These are phyloP conservation scores for Pseudochirops corinnae DNA, from an alignment of 2,797 vertebrate species.

Conservation along the genomic window DNA sequence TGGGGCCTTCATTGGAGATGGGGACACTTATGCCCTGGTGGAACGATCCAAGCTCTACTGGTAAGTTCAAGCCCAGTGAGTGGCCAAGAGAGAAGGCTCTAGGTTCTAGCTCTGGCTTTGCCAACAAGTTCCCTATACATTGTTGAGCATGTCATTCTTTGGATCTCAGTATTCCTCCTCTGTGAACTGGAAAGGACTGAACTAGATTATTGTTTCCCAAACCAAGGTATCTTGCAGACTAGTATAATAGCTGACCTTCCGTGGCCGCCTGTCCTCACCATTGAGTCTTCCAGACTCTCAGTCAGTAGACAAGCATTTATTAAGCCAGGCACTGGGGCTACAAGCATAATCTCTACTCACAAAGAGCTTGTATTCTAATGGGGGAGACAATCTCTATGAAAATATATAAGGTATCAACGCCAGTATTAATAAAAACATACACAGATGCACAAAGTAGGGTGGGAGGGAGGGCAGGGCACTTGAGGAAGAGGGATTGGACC, in stretches of 20 bases:
- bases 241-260: neutral
- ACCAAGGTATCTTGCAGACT: neutral
- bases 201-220: neutral
- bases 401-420: neutral
- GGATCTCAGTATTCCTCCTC: neutral
- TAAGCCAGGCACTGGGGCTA: neutral
- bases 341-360: neutral
- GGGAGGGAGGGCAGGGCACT: neutral
- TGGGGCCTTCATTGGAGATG: constrained; percentile 94
- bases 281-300: neutral
- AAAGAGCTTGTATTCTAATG: neutral
- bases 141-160: neutral
- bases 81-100: rapidly evolving
- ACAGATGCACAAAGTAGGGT: neutral
- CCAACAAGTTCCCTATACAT: neutral
- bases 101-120: no score
- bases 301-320: neutral
- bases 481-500: neutral
- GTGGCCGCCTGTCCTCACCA: neutral
- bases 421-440: neutral
- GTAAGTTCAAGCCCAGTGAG: constrained; percentile 83
- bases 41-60: constrained; percentile 99
- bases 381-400: neutral
- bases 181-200: neutral
- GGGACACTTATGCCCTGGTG: constrained; percentile 97